These are phyloP conservation scores for Ondatra zibethicus DNA, from an alignment of 2,113 vertebrate species.

Conservation along the genomic window DNA sequence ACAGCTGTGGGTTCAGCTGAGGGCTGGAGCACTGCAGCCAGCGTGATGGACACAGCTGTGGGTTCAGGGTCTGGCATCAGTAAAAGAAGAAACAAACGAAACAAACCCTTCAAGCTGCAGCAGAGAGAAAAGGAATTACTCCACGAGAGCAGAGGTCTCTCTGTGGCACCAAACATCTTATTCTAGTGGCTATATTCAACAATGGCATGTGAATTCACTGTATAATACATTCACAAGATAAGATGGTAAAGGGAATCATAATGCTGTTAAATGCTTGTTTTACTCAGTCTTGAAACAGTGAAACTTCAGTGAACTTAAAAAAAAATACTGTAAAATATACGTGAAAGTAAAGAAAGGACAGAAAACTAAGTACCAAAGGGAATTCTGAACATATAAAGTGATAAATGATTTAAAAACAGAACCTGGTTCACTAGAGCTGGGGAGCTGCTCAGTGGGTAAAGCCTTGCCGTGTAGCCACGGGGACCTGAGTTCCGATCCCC, in stretches of 20 bases:
- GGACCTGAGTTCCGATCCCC: neutral
- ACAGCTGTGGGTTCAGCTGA: neutral
- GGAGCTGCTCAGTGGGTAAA: neutral
- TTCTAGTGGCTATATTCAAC: neutral
- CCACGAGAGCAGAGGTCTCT: neutral
- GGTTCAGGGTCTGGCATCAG: neutral
- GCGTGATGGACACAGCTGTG: neutral
- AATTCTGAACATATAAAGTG: slow-evolving; percentile 35
- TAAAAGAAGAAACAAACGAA: neutral
- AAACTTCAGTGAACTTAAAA: neutral
- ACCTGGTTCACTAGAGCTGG: neutral
- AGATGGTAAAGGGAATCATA: neutral
- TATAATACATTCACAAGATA: neutral
- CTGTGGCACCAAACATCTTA: neutral
- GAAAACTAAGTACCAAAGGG: slow-evolving; percentile 9
- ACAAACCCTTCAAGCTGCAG: neutral
- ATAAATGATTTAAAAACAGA: slow-evolving; percentile 51
- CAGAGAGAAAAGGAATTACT: slow-evolving; percentile 26
- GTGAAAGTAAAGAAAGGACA: neutral
- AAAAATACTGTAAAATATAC: neutral
- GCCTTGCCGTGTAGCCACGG: no score
- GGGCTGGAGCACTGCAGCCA: neutral
- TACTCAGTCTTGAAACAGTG: slow-evolving; percentile 17
- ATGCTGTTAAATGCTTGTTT: neutral
- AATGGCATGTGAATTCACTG: neutral